Evolutionary conservation across 2,888 invertebrate species (phyloP).

Genomic region (Diabrotica balteata): DNA sequence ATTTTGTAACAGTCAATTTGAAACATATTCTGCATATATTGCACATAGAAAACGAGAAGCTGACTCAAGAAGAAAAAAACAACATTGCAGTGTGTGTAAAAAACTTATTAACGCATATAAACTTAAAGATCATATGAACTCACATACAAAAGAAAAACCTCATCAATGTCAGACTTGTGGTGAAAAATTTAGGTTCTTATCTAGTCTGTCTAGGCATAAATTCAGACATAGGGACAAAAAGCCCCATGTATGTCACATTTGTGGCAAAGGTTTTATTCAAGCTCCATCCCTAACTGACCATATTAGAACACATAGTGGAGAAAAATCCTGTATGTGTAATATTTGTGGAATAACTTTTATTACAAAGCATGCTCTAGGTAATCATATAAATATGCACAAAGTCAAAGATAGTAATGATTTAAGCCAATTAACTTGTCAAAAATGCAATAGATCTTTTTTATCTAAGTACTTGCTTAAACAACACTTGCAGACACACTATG

Average conservation of each 20-base stretch:
- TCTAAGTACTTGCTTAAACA: constrained; percentile 25
- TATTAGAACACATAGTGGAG: constrained; percentile 36
- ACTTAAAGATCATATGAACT: constrained; percentile 37
- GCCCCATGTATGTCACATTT: constrained; percentile 37
- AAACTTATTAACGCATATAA: constrained; percentile 36
- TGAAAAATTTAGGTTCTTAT: constrained; percentile 36
- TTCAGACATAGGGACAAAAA: constrained; percentile 36
- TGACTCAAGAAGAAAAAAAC: constrained; percentile 35
- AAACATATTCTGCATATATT: constrained; percentile 28
- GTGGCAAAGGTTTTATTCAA: constrained; percentile 40
- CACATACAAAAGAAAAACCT: constrained; percentile 38
- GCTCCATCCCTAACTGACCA: constrained; percentile 38
- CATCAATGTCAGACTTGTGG: constrained; percentile 35
- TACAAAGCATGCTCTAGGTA: constrained; percentile 35
- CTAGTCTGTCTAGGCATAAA: constrained; percentile 34
- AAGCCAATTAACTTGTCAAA: constrained; percentile 22
- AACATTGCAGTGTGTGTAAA: constrained; percentile 30
- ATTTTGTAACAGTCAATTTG: constrained; percentile 34
- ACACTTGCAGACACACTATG: constrained; percentile 31
- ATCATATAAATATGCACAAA: constrained; percentile 36
- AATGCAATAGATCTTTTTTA: constrained; percentile 26
- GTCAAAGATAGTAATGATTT: constrained; percentile 18
- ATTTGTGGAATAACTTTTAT: constrained; percentile 53
- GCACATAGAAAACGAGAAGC: constrained; percentile 37
- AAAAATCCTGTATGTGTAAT: constrained; percentile 39